Evolutionary conservation across 2,888 invertebrate genomes (phyloP), one percentile per base, ranked within the genome.

Genomic region (Drosophila paucipuncta): DNA sequence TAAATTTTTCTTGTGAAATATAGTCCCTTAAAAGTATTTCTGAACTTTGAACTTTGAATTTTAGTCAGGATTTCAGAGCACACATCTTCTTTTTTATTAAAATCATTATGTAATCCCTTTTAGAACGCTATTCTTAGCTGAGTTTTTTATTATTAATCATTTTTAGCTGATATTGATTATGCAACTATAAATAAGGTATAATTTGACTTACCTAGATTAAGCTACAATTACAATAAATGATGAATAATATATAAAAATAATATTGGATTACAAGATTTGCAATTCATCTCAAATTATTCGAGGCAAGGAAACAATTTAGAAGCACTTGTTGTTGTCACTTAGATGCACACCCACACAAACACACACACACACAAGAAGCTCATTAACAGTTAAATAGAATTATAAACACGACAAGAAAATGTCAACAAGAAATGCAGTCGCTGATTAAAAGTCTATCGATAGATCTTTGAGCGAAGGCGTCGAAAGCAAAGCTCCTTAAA

Each of bases 321-420:
- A 63, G 62, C 78, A 82, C 78, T 78, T 78, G 80, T 77, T 76
- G 82, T 73, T 77, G 83, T 73, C 37, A 49, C 53, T 52, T 39
- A 43, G 39, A 4, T 37, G 11, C 16, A 47, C 35, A 35, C 35
- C 13, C 35, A 52, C 47, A 50, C 54, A 57, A 37, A 47, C 41
- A 49, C 25, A 37, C 58, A 53, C 16, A 43, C 25, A 25, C 1
- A 4, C 4, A 1, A 2, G 10, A 28, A 57, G 33, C 65, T 82
- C 65, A 78, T 78, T 78, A 82, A 65, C 58, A 53, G 68, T 53
- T 43, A 68, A 35, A 75, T 68, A n/a, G 57, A 33, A 35, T 6
- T 49, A 16, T 65, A 62, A 62, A 73, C 79, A 78, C 62, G 59
- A n/a, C 16, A 30, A 25, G 41, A 63, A 64, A 73, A 68, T 82